Base-by-base conservation (phyloP, 1,140 invertebrate genomes). In the Archivesica marissinica region DNA sequence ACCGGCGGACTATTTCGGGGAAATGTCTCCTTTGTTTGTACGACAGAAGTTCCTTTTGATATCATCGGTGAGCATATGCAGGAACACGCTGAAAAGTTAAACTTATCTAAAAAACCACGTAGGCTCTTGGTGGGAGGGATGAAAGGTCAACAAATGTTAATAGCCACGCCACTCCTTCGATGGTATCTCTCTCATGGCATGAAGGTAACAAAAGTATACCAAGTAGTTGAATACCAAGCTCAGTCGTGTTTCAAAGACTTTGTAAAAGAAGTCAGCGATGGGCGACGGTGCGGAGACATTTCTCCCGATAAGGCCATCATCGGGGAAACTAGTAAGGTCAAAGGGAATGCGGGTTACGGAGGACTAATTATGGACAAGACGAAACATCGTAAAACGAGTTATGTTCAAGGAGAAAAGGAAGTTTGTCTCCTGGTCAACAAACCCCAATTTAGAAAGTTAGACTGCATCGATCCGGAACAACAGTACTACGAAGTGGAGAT, bases 111-210 rank as follows among this genome's bases (percentile, higher is more conserved):
- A 52, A 50, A 81, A 41, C 81, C 89, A 9, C 15, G 86, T 23
- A 52, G 41, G 38, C 68, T 59, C 25, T 47, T 88, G 35, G 79
- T 87, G 4, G 72, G 72, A 4, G 83, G 82, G 30, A 80, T 64
- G 41, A 75, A 35, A 23, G 86, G 54, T 0, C 38, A 87, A 28
- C 72, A 75, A 23, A 77, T 87, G 38, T 41, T 85, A 7, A 41
- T 87, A 20, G 35, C 59, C 17, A 86, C 79, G 0, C 85, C 85
- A 0, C 56, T 80, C n/a, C 61, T 87, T 13, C 38, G 54, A 70
- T 87, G 80, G 74, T 88, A 88, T 39, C 25, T 84, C 28, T 47
- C 85, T 44, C 85, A 88, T 72, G 85, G 85, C 17, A 35, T 85
- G 0, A 13, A 15, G 17, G 70, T 87, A 23, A 81, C 80, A 6